Base-by-base conservation (phyloP, 2,888 invertebrate species). In the Epinotia bilunana region DNA sequence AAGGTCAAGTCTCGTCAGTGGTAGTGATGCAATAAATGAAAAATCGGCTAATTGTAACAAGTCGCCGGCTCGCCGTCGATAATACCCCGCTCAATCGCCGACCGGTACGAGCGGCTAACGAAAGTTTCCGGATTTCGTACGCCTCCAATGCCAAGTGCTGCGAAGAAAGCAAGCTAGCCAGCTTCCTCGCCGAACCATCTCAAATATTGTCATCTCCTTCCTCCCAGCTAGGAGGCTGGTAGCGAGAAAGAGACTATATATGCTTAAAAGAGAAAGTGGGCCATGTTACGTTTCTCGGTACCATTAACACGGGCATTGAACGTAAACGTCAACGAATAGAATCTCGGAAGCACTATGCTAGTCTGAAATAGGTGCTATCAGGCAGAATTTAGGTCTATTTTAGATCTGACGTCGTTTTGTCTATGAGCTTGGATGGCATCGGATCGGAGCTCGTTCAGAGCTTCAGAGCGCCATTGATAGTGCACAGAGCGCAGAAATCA, bases 221-320 rank as follows among this genome's bases (percentile, higher is more conserved):
- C 80, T 76, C 79, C 86, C 77, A 82, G 79, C 80, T 79, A 78
- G 78, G 79, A 79, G 73, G 76, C 78, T 77, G 80, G 80, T 81
- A 81, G 85, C 81, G 83, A 84, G 91, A 93, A 85, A 88, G 91
- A 92, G 91, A 93, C 89, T 81, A 86, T 86, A 83, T 86, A 86
- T 86, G 89, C 88, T 91, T 92, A 93, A 94, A 93, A 94, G 94
- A 94, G 94, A 94, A 94, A 94, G 94, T 93, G 93, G 93, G 94
- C 92, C 93, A 93, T 88, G 92, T 91, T 94, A 92, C 88, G 93
- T 93, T 93, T 91, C 92, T 90, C 90, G 88, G 86, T 92, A 90
- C 91, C 90, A 93, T 93, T 93, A 92, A 86, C 91, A 90, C 89
- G 92, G 90, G 90, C 92, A 91, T 91, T 91, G 93, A 91, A 93